These are phyloP conservation scores for Neotoxoptera formosana DNA, from an alignment of 1,140 invertebrate species.

Conservation along the genomic window DNA sequence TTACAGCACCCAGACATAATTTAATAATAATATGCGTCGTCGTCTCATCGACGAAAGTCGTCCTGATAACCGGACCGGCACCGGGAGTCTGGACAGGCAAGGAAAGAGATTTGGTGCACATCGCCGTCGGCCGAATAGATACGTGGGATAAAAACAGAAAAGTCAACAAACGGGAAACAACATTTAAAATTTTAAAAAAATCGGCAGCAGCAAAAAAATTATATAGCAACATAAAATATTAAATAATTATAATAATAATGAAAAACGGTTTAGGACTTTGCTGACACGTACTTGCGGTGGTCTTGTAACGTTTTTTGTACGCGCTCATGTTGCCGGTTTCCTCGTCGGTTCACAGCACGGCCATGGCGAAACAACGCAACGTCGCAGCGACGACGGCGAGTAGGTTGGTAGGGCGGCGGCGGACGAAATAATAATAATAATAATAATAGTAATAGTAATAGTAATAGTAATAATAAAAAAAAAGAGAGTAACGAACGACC, in stretches of 20 bases:
- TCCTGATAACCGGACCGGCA: not conserved
- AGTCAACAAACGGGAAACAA: not conserved
- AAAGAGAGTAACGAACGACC: not conserved
- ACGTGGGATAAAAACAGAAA: not conserved
- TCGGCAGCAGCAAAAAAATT: not conserved
- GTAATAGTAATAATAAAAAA: not conserved
- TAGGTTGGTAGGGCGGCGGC: not conserved
- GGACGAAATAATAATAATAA: conserved; percentile 19
- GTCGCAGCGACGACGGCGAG: conserved; percentile 44
- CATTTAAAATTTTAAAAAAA: not conserved
- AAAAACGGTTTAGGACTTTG: not conserved
- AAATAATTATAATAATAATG: not conserved
- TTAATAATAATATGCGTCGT: not conserved
- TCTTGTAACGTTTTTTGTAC: conserved; percentile 57
- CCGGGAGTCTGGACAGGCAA: no score
- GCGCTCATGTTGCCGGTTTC: conserved; percentile 56
- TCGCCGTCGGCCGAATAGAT: no score
- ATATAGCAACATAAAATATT: not conserved
- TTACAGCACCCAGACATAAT: not conserved
- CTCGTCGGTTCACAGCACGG: conserved; percentile 35
- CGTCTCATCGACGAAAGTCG: not conserved
- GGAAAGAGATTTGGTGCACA: not conserved
- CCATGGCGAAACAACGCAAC: conserved; percentile 50
- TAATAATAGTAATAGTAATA: not conserved
- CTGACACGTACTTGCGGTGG: conserved; percentile 52